Conservation (phyloP, 1,140 invertebrate species). For the Thereuonema tuberculata region DNA sequence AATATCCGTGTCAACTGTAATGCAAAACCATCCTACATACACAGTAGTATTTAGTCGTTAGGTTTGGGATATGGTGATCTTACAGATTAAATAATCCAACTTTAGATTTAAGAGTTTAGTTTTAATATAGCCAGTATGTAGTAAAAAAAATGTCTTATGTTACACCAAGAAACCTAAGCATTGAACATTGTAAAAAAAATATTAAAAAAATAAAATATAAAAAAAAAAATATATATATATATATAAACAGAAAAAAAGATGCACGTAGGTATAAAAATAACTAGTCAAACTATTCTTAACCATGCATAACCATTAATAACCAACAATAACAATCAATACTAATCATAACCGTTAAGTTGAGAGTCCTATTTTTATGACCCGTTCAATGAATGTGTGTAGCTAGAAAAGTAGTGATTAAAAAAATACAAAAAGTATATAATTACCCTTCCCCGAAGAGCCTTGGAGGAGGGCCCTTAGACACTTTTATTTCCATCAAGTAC, state of each 20-base stretch:
- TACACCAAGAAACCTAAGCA: neutral
- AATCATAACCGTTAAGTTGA: slow-evolving; percentile 8
- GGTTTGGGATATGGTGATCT: no score
- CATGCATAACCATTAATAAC: slow-evolving; percentile 6
- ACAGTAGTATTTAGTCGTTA: no score
- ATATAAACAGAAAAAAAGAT: slow-evolving; percentile 1
- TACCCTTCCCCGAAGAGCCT: neutral
- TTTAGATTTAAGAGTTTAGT: no score
- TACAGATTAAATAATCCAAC: no score
- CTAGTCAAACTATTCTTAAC: no score
- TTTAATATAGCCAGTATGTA: no score
- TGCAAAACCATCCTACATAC: no score
- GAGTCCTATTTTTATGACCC: slow-evolving; percentile 7
- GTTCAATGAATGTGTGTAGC: slow-evolving; percentile 6
- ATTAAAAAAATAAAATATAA: neutral
- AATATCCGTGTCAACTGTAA: no score
- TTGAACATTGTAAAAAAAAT: neutral
- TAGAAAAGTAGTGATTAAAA: neutral
- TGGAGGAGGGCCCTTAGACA: neutral
- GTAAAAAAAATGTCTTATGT: no score
- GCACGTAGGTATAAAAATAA: slow-evolving; percentile 7
- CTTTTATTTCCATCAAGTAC: neutral
- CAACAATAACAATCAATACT: slow-evolving; percentile 2
- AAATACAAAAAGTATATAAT: neutral
- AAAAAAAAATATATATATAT: neutral